phyloP scores from a whole-genome alignment of 2,888 invertebrate genomes.

The Cephus runcator region DNA sequence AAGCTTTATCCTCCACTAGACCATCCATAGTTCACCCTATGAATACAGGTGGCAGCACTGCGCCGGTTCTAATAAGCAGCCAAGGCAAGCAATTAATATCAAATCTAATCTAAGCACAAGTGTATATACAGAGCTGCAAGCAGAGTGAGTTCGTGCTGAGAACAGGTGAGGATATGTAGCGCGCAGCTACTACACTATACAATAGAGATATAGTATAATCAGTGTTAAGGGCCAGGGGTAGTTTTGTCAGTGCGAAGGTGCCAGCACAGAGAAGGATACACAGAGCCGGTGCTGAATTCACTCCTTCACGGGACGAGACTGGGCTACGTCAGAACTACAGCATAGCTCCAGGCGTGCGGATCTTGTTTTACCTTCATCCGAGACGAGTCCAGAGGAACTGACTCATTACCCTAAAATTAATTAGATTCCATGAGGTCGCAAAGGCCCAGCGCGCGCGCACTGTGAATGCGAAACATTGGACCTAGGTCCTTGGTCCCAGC shows the following conservation, averaged over 20 bases:
- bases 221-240: slow-evolving; percentile 10
- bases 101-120: slow-evolving; percentile 43
- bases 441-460: slow-evolving; percentile 37
- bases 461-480: background rate
- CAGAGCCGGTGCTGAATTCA: slow-evolving; percentile 17
- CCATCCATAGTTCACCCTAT: background rate
- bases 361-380: slow-evolving; percentile 19
- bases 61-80: background rate
- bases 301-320: slow-evolving; percentile 13
- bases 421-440: slow-evolving; percentile 55
- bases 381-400: slow-evolving; percentile 42
- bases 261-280: slow-evolving; percentile 12
- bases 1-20: background rate
- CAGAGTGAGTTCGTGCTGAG: background rate
- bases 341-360: slow-evolving; percentile 27
- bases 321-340: slow-evolving; percentile 11
- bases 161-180: background rate
- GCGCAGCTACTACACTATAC: background rate
- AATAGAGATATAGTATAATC: background rate
- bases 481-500: background rate
- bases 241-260: slow-evolving; percentile 10
- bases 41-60: background rate
- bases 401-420: slow-evolving; percentile 56
- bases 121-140: slow-evolving; percentile 12
- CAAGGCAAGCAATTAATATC: slow-evolving; percentile 42